Conservation (phyloP, 1,140 invertebrate genomes). For the Drosophila novamexicana region DNA sequence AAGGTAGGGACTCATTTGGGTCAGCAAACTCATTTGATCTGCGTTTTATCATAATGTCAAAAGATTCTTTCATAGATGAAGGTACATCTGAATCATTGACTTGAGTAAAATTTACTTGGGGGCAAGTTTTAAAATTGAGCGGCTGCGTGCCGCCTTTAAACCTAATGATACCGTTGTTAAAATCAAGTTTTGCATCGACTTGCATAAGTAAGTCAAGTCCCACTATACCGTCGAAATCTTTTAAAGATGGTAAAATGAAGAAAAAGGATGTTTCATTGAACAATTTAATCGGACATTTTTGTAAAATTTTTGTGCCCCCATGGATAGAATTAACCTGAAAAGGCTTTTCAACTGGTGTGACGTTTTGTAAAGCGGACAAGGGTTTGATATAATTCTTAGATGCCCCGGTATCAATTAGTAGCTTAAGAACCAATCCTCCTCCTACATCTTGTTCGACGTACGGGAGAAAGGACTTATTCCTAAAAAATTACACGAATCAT, state of each 20-base stretch:
- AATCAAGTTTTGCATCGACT: not conserved
- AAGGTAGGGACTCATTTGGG: no score
- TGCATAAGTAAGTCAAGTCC: not conserved
- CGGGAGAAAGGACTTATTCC: not conserved
- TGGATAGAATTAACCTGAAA: slow-evolving; percentile 1
- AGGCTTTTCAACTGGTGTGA: not conserved
- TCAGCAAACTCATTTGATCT: not conserved
- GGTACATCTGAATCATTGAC: not conserved
- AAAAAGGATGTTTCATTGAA: not conserved
- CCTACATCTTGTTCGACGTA: not conserved
- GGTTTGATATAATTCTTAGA: slow-evolving; percentile 3
- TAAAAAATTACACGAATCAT: not conserved
- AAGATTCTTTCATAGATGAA: not conserved
- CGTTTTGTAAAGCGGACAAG: not conserved
- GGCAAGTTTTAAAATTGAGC: not conserved
- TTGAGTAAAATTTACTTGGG: not conserved
- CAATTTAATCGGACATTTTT: not conserved
- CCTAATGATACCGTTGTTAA: not conserved
- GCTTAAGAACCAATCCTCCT: not conserved
- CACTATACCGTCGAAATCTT: not conserved
- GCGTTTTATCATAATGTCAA: not conserved
- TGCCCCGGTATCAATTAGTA: slow-evolving; percentile 1
- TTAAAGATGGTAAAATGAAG: not conserved
- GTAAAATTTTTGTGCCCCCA: not conserved
- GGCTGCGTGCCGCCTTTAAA: not conserved